Base-by-base conservation (phyloP, 2,113 vertebrate genomes). In the Entomyzon cyanotis region DNA sequence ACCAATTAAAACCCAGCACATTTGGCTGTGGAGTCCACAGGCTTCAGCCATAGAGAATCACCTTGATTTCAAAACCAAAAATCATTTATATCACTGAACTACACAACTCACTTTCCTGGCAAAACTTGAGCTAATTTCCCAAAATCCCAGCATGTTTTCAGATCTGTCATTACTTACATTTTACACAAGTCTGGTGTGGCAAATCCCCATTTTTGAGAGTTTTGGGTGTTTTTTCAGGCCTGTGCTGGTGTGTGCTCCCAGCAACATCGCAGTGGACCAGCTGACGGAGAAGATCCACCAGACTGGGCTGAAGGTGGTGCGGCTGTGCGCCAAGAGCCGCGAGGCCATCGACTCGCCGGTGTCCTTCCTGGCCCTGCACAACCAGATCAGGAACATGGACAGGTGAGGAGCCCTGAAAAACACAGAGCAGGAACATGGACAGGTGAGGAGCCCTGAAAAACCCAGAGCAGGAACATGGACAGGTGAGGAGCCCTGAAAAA, bases 331-430 rank as follows among this genome's bases (percentile, higher is more conserved):
- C 33, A 99, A 99, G 97, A 99, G 99, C 89, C 97, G 99, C 0
- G 99, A 99, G 97, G 99, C 99, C 63, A 99, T 99, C 3, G 99
- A 99, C 96, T 99, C 99, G 0, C 99, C 99, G 0, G 99, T 99
- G 27, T 99, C 99, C 31, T 99, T 99, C 97, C 94, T 99, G 96
- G 99, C 99, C 1, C 94, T 99, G 92, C 99, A 99, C 96, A 99
- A 99, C 94, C 99, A 99, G 98, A 99, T 99, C 97, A 98, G 99
- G 90, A 99, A 99, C 97, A 99, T 99, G 99, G 99, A 99, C 95
- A 99, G 99, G 37, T 37, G 37, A 37, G 37, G 37, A 37, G 37
- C 37, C 37, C 37, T 37, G 37, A 10, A 37, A 37, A 37, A 37
- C 37, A 8, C 37, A 37, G 10, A 37, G 8, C 10, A 37, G 37